Percentiles rank a stretch among this genome's conserved stretches.
These are phyloP conservation scores for Virgularia gustaviana DNA, from an alignment of 92 coral and sea anemone genomes.

Conservation along the genomic window DNA sequence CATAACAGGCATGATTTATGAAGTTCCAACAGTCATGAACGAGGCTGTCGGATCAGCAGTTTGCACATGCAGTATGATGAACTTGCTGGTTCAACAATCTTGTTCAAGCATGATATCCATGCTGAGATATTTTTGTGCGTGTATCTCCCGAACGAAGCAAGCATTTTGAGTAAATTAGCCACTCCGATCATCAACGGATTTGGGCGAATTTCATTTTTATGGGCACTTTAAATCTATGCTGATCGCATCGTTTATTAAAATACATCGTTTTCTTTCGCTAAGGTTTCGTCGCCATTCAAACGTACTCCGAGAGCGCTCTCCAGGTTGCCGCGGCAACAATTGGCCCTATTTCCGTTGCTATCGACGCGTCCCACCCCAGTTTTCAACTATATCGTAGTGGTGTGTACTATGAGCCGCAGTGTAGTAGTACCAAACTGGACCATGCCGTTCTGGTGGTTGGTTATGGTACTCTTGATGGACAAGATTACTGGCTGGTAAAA, in stretches of 20 bases:
- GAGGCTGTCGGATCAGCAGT: no score
- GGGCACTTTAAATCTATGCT: neutral
- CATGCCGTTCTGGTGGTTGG: slow-evolving; percentile 91
- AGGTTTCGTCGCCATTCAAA: slow-evolving; percentile 28
- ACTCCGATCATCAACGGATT: no score
- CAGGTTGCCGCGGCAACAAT: slow-evolving; percentile 57
- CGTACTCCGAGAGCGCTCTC: slow-evolving; percentile 39
- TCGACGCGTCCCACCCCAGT: slow-evolving; percentile 52
- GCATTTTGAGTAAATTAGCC: no score
- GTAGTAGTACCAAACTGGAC: slow-evolving; percentile 67
- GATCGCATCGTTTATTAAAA: neutral
- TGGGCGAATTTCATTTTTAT: no score
- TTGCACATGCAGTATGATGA: no score
- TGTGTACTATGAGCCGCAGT: slow-evolving; percentile 40
- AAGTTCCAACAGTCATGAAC: no score
- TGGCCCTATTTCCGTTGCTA: slow-evolving; percentile 66
- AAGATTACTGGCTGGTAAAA: slow-evolving; percentile 96
- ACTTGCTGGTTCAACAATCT: no score
- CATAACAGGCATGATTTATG: neutral
- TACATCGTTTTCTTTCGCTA: neutral
- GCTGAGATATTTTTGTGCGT: no score
- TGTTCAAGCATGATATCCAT: no score
- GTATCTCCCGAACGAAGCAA: no score
- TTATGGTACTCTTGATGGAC: slow-evolving; percentile 69
- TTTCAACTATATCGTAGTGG: slow-evolving; percentile 30